phyloP scores from a whole-genome alignment of 2,797 vertebrate genomes.

The Spea hammondii region DNA sequence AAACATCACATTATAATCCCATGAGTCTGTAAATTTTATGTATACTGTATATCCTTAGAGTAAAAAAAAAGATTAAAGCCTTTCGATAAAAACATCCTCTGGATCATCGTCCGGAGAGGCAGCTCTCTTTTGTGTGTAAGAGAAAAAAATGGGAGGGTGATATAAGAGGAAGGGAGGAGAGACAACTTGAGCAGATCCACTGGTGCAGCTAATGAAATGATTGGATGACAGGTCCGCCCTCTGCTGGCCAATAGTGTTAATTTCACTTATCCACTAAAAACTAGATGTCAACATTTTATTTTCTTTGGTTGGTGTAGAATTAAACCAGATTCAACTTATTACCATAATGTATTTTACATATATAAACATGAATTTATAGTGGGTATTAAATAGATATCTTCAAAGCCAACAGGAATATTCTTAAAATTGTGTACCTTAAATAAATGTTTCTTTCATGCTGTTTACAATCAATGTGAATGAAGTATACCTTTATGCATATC shows the following conservation, averaged over 20 bases:
- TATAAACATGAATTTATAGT: too few species aligned
- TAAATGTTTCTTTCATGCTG: too few species aligned
- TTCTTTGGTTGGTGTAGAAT: too few species aligned
- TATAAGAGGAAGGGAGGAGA: slow-evolving; percentile 62
- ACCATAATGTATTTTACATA: too few species aligned
- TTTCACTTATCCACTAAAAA: neutral
- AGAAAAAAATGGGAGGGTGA: slow-evolving; percentile 64
- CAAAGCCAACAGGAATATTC: too few species aligned
- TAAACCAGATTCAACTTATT: too few species aligned
- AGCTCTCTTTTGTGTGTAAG: slow-evolving; percentile 68
- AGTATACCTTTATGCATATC: too few species aligned
- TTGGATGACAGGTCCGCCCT: slow-evolving; percentile 23
- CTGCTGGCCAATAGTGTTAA: slow-evolving; percentile 16
- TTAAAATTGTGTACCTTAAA: too few species aligned
- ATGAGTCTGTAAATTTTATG: slow-evolving; percentile 57
- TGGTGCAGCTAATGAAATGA: slow-evolving; percentile 14
- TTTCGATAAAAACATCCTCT: slow-evolving; percentile 63
- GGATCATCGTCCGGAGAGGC: slow-evolving; percentile 54
- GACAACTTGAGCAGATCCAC: slow-evolving; percentile 61
- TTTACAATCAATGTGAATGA: too few species aligned
- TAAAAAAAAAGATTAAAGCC: neutral
- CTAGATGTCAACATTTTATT: too few species aligned
- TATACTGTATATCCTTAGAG: slow-evolving; percentile 43
- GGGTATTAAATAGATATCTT: too few species aligned
- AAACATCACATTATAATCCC: slow-evolving; percentile 84